Base-by-base conservation (phyloP, 2,888 invertebrate genomes). In the Ophioninae sp. region DNA sequence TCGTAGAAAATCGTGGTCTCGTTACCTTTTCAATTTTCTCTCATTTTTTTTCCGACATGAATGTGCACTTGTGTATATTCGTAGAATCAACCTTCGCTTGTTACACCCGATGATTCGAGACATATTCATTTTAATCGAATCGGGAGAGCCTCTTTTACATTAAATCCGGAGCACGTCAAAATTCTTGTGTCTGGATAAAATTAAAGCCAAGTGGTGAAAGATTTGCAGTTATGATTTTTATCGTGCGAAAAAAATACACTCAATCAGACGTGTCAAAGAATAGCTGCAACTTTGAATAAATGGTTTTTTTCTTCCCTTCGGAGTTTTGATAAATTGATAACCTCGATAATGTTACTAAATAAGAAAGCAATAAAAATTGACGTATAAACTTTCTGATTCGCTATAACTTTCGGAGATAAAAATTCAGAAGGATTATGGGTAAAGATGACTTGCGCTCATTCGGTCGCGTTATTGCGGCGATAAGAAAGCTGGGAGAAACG, bases 401-500 rank as follows among this genome's bases (percentile, higher is more conserved):
- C 41, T n/a, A 0, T 59, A n/a, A 57, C 59, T 0, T 17, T 6
- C 57, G 8, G 56, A 8, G 20, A 37, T 2, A 37, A 56, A 44
- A n/a, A 50, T 41, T 41, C 41, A 6, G 39, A 8, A n/a, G 41
- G 50, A 81, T 56, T 68, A 87, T 86, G 87, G 80, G 56, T 57
- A 86, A 85, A 57, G 75, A 82, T 21, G 69, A 81, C 82, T 69
- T 82, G 78, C 81, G 81, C 21, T 82, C 84, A 6, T 82, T 87
- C 44, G 83, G 82, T 23, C 72, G 81, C 13, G 85, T 86, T 6
- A 75, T 87, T 64, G 61, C 76, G 57, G 87, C 87, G 17, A 86
- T 87, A 21, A 74, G 73, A 68, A 83, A 83, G 50, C 75, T 87
- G 59, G 81, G 62, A 64, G 82, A 83, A 76, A 17, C 67, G 10